Evolutionary conservation across 2,113 vertebrate species (phyloP).

Genomic region (Pseudopodoces humilis): DNA sequence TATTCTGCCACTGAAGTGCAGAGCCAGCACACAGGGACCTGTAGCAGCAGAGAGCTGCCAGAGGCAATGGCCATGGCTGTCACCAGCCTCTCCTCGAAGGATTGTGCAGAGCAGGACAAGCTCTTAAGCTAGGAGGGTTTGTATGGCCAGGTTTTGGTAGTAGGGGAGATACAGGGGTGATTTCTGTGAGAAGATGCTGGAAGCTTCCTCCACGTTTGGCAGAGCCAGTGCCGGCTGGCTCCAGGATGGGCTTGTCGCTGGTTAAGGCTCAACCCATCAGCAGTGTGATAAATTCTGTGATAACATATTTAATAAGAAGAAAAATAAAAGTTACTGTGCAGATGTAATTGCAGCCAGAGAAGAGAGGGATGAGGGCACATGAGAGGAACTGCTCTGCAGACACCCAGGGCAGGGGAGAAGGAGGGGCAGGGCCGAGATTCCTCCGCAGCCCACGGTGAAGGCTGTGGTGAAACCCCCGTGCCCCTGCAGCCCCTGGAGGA

Average conservation of each 20-base stretch:
- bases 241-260: rapidly evolving
- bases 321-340: neutral
- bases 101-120: neutral
- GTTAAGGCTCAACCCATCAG: too few species aligned
- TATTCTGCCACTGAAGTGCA: rapidly evolving
- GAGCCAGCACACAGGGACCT: neutral
- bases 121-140: neutral
- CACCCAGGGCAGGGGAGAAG: neutral
- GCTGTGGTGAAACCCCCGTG: neutral
- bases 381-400: neutral
- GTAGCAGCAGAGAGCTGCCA: neutral
- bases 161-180: too few species aligned
- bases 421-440: too few species aligned
- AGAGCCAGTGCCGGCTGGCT: neutral
- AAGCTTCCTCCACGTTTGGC: neutral
- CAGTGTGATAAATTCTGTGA: too few species aligned
- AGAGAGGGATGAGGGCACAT: neutral
- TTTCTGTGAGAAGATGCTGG: neutral
- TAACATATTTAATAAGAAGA: neutral
- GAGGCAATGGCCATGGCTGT: neutral
- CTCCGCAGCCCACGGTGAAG: rapidly evolving
- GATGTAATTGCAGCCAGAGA: neutral
- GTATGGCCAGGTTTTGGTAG: neutral
- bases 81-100: neutral
- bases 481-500: neutral